A percentile compares a stretch with the other conserved stretches of the same genome.
phyloP scores from a whole-genome alignment of 2,797 vertebrate species.

The Okamejei kenojei region DNA sequence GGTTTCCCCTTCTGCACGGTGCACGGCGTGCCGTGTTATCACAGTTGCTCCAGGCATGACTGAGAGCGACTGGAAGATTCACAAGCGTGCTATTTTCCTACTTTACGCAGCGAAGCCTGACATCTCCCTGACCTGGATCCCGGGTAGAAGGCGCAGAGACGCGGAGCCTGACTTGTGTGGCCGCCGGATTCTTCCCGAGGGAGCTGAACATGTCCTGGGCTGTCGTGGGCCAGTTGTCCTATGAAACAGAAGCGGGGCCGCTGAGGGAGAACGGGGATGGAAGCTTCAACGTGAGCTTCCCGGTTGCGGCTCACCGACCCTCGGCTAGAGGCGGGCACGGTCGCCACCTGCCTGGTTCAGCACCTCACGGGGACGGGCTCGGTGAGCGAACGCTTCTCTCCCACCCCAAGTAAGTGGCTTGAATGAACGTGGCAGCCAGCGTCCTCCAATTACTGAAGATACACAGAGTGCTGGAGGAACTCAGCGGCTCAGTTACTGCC shows the following conservation, averaged over 20 bases:
- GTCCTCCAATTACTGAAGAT: background rate
- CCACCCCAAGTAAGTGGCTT: background rate
- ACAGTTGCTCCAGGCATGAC: too few species aligned
- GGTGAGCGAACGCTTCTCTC: background rate
- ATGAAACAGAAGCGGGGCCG: background rate
- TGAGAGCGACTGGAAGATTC: too few species aligned
- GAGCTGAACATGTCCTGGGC: conserved; percentile 15
- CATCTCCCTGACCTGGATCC: background rate
- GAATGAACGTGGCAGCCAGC: background rate
- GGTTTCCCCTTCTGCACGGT: too few species aligned
- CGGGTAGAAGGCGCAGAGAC: background rate
- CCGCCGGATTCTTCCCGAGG: background rate
- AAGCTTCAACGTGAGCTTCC: conserved; percentile 11
- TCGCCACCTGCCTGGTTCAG: background rate
- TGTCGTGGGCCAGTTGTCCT: background rate
- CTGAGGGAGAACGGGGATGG: background rate
- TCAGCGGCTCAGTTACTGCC: too few species aligned
- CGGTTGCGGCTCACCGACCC: background rate
- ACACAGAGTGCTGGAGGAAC: too few species aligned
- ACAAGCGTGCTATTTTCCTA: background rate
- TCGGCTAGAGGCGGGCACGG: background rate
- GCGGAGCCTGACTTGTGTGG: conserved; percentile 15
- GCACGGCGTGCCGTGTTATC: too few species aligned
- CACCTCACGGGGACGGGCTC: background rate
- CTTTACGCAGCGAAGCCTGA: background rate